Evolutionary conservation across 2,797 vertebrate species (phyloP).

Genomic region (Emydoidea blandingii): DNA sequence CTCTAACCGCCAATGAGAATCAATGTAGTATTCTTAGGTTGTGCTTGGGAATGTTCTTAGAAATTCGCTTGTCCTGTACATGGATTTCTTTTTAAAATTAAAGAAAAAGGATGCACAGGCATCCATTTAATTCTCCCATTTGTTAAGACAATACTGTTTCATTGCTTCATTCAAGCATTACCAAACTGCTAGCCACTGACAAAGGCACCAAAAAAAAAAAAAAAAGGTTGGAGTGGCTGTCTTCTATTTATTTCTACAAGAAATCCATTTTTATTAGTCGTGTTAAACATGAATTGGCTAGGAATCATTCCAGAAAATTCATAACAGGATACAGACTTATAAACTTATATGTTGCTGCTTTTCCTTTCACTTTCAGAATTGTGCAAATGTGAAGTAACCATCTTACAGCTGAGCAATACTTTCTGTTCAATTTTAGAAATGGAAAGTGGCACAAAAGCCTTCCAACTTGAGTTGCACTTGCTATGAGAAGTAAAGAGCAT

Average conservation of each 20-base stretch:
- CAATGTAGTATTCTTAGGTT: not conserved
- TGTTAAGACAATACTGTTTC: not conserved
- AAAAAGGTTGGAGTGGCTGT: not conserved
- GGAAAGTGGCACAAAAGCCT: not conserved
- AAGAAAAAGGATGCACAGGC: not conserved
- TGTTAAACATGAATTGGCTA: not conserved
- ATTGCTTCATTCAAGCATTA: not conserved
- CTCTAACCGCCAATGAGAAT: not conserved
- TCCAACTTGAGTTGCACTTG: not conserved
- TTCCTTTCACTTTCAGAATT: slow-evolving; percentile 57
- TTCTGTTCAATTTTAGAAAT: not conserved
- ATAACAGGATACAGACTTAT: not conserved
- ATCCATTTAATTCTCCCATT: not conserved
- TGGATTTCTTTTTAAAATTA: not conserved
- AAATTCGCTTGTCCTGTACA: not conserved
- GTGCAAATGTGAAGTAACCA: not conserved
- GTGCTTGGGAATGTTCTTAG: not conserved
- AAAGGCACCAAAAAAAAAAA: not conserved
- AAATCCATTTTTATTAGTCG: not conserved
- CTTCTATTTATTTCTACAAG: not conserved
- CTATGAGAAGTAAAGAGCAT: not conserved
- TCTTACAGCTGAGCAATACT: not conserved
- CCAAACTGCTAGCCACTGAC: not conserved
- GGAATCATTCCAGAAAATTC: slow-evolving; percentile 36
- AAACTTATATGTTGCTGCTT: slow-evolving; percentile 5